Base-by-base conservation (phyloP, 2,888 invertebrate species). In the Erebia aethiops region DNA sequence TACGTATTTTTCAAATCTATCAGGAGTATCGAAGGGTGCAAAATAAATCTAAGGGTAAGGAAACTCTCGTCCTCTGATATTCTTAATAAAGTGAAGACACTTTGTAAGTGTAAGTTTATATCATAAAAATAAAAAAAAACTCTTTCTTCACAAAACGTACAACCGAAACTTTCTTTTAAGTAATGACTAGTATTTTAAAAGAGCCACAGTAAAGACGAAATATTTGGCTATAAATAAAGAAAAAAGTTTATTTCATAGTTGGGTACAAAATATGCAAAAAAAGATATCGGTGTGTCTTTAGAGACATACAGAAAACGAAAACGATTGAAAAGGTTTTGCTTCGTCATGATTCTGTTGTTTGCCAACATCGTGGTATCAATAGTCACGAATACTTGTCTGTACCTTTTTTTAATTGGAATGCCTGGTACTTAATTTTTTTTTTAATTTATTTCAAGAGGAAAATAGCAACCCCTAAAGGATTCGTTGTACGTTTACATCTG, bases 311-410 rank as follows among this genome's bases (percentile, higher is more conserved):
- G 83, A 84, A n/a, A 13, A 61, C 46, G 18, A 81, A 84, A 13
- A 61, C 46, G 18, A 81, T 82, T 79, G 83, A 85, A 85, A 87
- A 85, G 87, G 87, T 83, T 81, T 84, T 78, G 87, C 88, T 81
- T 85, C 77, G 79, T 87, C 88, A 52, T n/a, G n/a, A 8, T 52
- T 52, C 14, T 43, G 43, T 46, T 13, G n/a, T 16, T 54, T 10
- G 16, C 9, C 54, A 18, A 54, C 3, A 54, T 35, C n/a, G 7
- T 51, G n/a, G 51, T n/a, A 51, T 14, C 51, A n/a, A 3, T 3
- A 35, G 35, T 35, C 1, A 35, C 0, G 3, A 4, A 7, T 35
- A 35, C 35, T 7, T 35, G 35, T 35, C 35, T 7, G 5, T 35
- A 35, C 7, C 35, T 35, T 35, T 35, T n/a, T 35, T 35, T 7